These are phyloP conservation scores for Laupala kohalensis DNA, from an alignment of 1,140 invertebrate species.

Conservation along the genomic window DNA sequence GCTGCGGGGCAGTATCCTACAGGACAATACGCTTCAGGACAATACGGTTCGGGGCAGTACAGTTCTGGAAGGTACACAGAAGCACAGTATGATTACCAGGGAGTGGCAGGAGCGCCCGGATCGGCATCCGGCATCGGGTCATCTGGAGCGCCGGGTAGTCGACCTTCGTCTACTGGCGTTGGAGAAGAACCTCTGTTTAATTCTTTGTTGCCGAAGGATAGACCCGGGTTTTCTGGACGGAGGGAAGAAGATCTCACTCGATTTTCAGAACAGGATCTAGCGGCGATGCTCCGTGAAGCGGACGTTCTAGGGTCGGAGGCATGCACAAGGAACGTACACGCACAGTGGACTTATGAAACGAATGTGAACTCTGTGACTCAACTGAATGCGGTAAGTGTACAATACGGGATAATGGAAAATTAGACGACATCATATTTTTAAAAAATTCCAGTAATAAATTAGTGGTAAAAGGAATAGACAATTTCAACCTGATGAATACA, in stretches of 20 bases:
- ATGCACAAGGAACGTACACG: constrained; percentile 66
- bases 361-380: constrained; percentile 72
- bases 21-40: not conserved
- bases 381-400: constrained; percentile 62
- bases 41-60: not conserved
- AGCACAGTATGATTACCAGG: not conserved
- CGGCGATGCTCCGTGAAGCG: constrained; percentile 44
- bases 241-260: not conserved
- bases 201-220: not conserved
- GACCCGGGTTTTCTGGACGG: not conserved
- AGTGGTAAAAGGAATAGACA: too few species aligned
- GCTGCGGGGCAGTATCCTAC: not conserved
- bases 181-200: not conserved
- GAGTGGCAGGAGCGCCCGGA: not conserved
- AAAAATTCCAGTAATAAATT: too few species aligned
- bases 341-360: constrained; percentile 79
- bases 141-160: too few species aligned
- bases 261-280: constrained; percentile 11
- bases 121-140: not conserved
- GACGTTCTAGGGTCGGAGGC: constrained; percentile 59
- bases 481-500: too few species aligned
- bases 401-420: too few species aligned
- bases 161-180: too few species aligned
- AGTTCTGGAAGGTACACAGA: not conserved
- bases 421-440: too few species aligned